Conservation (phyloP, 1,140 invertebrate genomes). For the Brachionus rotundiformis region DNA sequence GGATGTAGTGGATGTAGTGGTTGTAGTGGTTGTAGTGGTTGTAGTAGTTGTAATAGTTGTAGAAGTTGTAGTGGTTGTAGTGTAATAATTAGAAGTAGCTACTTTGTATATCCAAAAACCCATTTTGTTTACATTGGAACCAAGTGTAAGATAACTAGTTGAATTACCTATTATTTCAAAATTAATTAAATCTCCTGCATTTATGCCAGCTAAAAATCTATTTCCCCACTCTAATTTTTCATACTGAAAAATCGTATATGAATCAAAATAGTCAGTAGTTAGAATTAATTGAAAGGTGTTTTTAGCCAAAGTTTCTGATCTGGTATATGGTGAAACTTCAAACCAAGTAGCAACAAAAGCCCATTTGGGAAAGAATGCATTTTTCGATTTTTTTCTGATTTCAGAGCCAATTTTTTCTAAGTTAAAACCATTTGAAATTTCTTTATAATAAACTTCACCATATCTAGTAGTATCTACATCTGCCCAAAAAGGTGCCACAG, state of each 20-base stretch:
- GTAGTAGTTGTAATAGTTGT: neutral
- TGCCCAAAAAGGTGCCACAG: neutral
- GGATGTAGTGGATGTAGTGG: neutral
- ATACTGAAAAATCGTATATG: neutral
- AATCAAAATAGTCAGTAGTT: neutral
- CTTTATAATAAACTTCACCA: neutral
- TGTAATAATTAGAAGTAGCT: neutral
- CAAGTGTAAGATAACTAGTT: neutral
- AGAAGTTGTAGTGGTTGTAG: neutral
- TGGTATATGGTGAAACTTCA: neutral
- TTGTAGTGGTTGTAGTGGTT: neutral
- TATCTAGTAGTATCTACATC: neutral
- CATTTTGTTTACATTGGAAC: neutral
- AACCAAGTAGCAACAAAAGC: neutral
- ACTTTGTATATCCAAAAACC: neutral
- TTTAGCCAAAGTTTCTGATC: neutral
- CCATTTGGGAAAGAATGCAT: neutral
- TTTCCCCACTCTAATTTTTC: neutral
- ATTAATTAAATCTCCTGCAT: neutral
- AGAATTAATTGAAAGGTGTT: neutral
- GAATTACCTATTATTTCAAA: neutral
- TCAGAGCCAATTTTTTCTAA: neutral
- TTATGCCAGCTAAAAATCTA: neutral
- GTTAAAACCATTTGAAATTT: neutral
- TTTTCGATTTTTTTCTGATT: neutral